Percentiles rank a stretch among this genome's conserved stretches.
Conservation (phyloP, 2,797 vertebrate species). For the Halcyon chelicuti region DNA sequence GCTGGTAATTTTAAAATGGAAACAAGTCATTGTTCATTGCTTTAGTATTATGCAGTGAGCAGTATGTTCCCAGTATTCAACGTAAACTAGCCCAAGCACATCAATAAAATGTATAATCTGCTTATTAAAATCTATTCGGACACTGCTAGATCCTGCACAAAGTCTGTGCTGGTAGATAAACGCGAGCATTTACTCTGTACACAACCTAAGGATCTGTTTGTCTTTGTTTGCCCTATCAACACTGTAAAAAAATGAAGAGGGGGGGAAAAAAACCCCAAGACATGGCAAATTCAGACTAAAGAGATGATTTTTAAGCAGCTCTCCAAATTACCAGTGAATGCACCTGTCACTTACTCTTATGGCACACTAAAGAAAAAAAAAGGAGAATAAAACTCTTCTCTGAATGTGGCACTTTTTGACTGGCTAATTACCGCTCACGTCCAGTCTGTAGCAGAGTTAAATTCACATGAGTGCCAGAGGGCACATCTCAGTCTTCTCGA, state of each 20-base stretch:
- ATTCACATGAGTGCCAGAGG: accelerated
- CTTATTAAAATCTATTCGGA: background rate
- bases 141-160: background rate
- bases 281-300: background rate
- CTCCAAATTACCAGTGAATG: background rate
- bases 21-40: background rate
- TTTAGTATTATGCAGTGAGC: background rate
- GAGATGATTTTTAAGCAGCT: background rate
- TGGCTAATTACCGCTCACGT: background rate
- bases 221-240: background rate
- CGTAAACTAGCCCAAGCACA: background rate
- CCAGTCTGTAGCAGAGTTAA: background rate
- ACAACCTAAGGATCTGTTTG: background rate
- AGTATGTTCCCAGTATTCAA: background rate
- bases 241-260: background rate
- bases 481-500: accelerated
- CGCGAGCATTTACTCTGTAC: background rate
- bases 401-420: background rate
- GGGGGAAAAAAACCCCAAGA: background rate
- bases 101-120: background rate
- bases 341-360: background rate
- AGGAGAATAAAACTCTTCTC: background rate
- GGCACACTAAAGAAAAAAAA: background rate
- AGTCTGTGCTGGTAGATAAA: background rate
- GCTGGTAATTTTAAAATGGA: background rate